A percentile compares a stretch with the other conserved stretches of the same genome.
Evolutionary conservation across 1,140 invertebrate genomes (phyloP).

Genomic region (Cydia strobilella): DNA sequence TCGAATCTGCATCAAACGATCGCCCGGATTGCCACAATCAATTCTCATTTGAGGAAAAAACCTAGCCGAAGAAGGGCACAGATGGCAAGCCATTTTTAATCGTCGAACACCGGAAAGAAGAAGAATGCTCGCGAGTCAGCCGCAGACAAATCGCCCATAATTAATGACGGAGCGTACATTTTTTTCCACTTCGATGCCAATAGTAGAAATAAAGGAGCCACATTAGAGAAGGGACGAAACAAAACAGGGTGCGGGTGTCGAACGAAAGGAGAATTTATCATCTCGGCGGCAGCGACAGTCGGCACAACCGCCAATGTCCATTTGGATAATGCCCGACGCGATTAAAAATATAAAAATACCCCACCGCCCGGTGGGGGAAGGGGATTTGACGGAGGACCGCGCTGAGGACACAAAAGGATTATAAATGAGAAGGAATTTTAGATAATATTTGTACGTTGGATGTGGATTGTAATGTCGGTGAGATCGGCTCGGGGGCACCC

Average conservation of each 20-base stretch:
- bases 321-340: slow-evolving; percentile 79
- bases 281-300: slow-evolving; percentile 72
- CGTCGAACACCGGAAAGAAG: slow-evolving; percentile 55
- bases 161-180: slow-evolving; percentile 69
- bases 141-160: slow-evolving; percentile 73
- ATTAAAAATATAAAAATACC: slow-evolving; percentile 81
- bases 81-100: slow-evolving; percentile 70
- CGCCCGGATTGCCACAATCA: slow-evolving; percentile 66
- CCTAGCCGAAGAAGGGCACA: slow-evolving; percentile 44
- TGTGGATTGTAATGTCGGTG: slow-evolving; percentile 77
- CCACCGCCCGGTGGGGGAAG: slow-evolving; percentile 52
- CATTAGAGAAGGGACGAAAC: slow-evolving; percentile 66
- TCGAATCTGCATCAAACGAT: slow-evolving; percentile 68
- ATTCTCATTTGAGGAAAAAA: slow-evolving; percentile 68
- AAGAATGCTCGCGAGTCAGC: slow-evolving; percentile 66
- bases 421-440: slow-evolving; percentile 81
- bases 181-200: slow-evolving; percentile 63
- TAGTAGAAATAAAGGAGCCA: slow-evolving; percentile 52
- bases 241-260: slow-evolving; percentile 73
- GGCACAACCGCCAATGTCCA: slow-evolving; percentile 74
- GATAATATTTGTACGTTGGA: slow-evolving; percentile 80
- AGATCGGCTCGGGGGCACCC: slow-evolving; percentile 60
- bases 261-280: slow-evolving; percentile 79
- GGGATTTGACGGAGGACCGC: slow-evolving; percentile 74
- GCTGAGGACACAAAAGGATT: slow-evolving; percentile 80